phyloP scores from a whole-genome alignment of 1,140 invertebrate genomes.

The Pogonognathellus flavescens region DNA sequence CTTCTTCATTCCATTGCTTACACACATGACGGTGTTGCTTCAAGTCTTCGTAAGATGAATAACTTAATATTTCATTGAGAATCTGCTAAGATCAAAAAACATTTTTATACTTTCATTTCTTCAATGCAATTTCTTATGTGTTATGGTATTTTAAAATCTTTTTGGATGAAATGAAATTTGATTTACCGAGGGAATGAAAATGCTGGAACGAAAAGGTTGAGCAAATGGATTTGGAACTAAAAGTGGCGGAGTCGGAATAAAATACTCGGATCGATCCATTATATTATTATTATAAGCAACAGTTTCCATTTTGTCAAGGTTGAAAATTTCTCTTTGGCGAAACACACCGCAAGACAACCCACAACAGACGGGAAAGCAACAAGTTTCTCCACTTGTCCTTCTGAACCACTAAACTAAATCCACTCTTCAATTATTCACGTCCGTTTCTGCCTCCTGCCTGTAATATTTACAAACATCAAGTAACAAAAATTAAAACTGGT shows the following conservation, averaged over 20 bases:
- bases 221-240: background rate
- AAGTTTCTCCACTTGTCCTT: background rate
- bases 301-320: background rate
- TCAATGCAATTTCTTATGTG: background rate
- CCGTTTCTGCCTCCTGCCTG: too few species aligned
- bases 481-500: too few species aligned
- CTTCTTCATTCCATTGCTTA: constrained; percentile 29
- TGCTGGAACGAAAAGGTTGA: background rate
- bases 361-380: background rate
- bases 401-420: too few species aligned
- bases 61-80: constrained; percentile 27
- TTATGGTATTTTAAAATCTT: background rate
- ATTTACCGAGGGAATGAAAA: constrained; percentile 8
- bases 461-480: too few species aligned
- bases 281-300: background rate
- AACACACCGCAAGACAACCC: background rate
- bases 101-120: background rate
- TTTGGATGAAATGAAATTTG: background rate
- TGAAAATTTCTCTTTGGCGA: too few species aligned
- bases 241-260: background rate
- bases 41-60: constrained; percentile 17
- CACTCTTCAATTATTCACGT: too few species aligned
- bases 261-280: background rate
- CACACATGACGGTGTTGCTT: constrained; percentile 18
- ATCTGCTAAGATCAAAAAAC: background rate